Evolutionary conservation across 2,113 vertebrate species (phyloP), one percentile per base, ranked within the genome.

Genomic region (Saimiri boliviensis): DNA sequence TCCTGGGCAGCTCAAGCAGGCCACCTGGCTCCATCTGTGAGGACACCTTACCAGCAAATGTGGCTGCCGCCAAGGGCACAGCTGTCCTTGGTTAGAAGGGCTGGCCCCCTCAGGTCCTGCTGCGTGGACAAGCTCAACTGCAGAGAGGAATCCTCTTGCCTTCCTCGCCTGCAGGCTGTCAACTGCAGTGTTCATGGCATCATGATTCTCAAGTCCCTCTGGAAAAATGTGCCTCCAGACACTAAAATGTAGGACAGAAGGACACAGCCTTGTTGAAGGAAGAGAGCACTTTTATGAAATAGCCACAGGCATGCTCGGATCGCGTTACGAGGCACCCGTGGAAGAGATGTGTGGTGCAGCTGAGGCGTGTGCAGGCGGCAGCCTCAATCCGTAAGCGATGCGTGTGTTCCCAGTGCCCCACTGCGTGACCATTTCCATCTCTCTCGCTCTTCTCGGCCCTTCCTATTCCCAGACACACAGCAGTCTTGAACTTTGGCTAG

Each of bases 151-250:
- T 3, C 6, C 19, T 35, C 23, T 35, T 42, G 10, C 56, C 94
- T 63, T 30, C 56, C 32, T 9, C 5, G 32, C 21, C 20, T 19
- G 19, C 16, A 52, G 52, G 23, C 0, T 42, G 68, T 63, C 58
- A 2, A 3, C 54, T 45, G 77, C 8, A 35, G 49, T 35, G 14
- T 13, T n/a, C n/a, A 19, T 1, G 2, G 42, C 1, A 4, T 23
- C 5, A 2, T 17, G 16, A 37, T 3, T 58, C 52, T 17, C 35
- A 49, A 30, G 2, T 40, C 19, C 1, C 12, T 63, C 0, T 45
- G 68, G 37, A 45, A 14, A 47, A 47, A 4, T 1, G 6, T 66
- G 76, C n/a, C 45, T 42, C 45, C 49, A 42, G 30, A 82, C 42
- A 20, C 19, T 8, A 40, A 25, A 11, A 27, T 19, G 32, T 4